Conservation (phyloP, 2,113 vertebrate genomes). For the Nannobrachium achirus region DNA sequence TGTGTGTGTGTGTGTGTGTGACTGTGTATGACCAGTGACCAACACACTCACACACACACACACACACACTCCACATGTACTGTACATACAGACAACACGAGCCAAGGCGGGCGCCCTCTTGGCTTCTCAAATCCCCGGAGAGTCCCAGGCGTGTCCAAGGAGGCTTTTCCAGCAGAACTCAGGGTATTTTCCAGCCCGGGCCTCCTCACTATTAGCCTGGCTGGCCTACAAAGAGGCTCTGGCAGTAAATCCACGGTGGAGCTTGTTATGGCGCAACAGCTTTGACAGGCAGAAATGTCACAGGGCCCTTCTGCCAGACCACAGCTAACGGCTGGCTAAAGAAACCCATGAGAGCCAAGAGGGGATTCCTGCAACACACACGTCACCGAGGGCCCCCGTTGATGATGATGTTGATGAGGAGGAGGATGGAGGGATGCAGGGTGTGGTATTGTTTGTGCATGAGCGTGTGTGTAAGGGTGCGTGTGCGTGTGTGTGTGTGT, state of each 20-base stretch:
- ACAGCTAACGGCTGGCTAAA: conserved; percentile 62
- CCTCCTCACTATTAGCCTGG: conserved; percentile 63
- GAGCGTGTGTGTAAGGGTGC: neutral
- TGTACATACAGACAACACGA: conserved; percentile 28
- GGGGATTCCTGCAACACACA: conserved; percentile 66
- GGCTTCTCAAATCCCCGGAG: conserved; percentile 44
- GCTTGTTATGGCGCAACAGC: conserved; percentile 64
- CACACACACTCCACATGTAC: conserved; percentile 26
- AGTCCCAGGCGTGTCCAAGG: conserved; percentile 59
- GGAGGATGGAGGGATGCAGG: conserved; percentile 12
- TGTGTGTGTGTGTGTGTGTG: no score
- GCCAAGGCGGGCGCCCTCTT: conserved; percentile 50
- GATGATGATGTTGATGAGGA: no score
- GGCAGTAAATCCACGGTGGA: conserved; percentile 69
- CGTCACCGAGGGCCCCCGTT: conserved; percentile 22
- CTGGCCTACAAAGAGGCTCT: conserved; percentile 60
- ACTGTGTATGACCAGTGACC: no score
- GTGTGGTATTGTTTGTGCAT: conserved; percentile 13
- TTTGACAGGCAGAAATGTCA: conserved; percentile 68
- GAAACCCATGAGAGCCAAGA: conserved; percentile 45
- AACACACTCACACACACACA: conserved; percentile 22
- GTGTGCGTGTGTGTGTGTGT: neutral
- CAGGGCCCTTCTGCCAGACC: conserved; percentile 63
- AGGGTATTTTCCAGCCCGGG: conserved; percentile 67
- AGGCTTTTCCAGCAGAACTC: conserved; percentile 65